Evolutionary conservation across 2,797 vertebrate species (phyloP).

Genomic region (Neostethus bicornis): DNA sequence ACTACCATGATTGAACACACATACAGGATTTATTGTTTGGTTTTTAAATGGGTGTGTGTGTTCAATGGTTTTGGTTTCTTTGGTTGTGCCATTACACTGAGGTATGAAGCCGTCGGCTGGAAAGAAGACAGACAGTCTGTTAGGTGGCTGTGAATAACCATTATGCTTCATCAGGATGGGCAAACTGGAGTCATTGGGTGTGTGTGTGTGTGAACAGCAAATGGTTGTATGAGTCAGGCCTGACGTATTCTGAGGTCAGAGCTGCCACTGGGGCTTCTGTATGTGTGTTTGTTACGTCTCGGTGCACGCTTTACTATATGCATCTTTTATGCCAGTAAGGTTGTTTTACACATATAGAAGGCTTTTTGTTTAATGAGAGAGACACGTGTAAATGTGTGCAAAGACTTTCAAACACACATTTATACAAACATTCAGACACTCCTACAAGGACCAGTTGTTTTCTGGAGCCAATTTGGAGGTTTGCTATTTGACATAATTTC

Average conservation of each 20-base stretch:
- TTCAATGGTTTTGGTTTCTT: slow-evolving; percentile 12
- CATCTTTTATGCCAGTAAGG: slow-evolving; percentile 64
- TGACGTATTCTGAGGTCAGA: slow-evolving; percentile 57
- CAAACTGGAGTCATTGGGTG: slow-evolving; percentile 51
- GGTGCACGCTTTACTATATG: slow-evolving; percentile 59
- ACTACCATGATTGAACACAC: neutral
- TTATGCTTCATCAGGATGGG: slow-evolving; percentile 60
- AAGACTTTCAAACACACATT: slow-evolving; percentile 2
- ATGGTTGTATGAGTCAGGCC: slow-evolving; percentile 58
- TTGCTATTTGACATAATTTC: slow-evolving; percentile 73
- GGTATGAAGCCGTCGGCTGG: slow-evolving; percentile 56
- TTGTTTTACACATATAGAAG: slow-evolving; percentile 63
- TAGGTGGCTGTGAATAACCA: slow-evolving; percentile 63
- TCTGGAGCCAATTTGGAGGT: slow-evolving; percentile 68
- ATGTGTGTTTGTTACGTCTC: slow-evolving; percentile 30
- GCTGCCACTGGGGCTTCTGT: slow-evolving; percentile 30
- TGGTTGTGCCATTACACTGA: slow-evolving; percentile 17
- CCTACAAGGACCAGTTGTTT: slow-evolving; percentile 73
- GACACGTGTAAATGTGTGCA: slow-evolving; percentile 19
- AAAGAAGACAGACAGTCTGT: slow-evolving; percentile 75
- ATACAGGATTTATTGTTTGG: slow-evolving; percentile 2
- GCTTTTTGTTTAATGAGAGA: slow-evolving; percentile 53
- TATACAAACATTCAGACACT: slow-evolving; percentile 34
- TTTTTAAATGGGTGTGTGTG: slow-evolving; percentile 18
- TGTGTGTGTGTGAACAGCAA: slow-evolving; percentile 56